A percentile compares a stretch with the other conserved stretches of the same genome.
phyloP scores from a whole-genome alignment of 2,797 vertebrate species.

The Falco rusticolus region DNA sequence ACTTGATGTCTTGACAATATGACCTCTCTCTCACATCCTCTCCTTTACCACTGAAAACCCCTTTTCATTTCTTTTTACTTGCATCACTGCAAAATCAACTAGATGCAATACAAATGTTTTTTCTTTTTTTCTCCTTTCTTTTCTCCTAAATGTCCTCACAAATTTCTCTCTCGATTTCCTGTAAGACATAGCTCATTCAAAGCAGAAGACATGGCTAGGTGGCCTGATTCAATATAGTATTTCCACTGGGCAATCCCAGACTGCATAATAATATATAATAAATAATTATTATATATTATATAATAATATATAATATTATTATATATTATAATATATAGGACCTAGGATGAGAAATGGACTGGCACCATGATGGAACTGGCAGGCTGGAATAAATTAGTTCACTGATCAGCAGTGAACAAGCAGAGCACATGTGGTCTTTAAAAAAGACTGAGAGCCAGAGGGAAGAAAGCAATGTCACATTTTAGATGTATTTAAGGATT shows the following conservation, averaged over 20 bases:
- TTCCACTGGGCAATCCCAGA: neutral
- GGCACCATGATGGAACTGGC: neutral
- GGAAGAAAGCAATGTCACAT: neutral
- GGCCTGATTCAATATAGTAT: neutral
- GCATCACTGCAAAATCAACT: neutral
- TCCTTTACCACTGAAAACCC: neutral
- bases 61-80: constrained; percentile 1
- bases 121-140: neutral
- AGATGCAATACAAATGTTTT: neutral
- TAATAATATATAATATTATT: too few species aligned
- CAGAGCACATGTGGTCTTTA: neutral
- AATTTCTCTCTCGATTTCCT: neutral
- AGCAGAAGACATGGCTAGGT: neutral
- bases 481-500: neutral
- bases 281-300: neutral
- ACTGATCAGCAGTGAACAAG: neutral
- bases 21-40: neutral
- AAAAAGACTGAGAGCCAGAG: neutral
- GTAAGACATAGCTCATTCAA: neutral
- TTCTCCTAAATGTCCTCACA: neutral
- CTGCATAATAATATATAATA: neutral
- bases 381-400: neutral
- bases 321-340: neutral
- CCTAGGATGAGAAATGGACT: neutral
- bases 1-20: constrained; percentile 31